A percentile compares a stretch with the other conserved stretches of the same genome.
Evolutionary conservation across 1,140 invertebrate species (phyloP).

Genomic region (Hesperophylax magnus): DNA sequence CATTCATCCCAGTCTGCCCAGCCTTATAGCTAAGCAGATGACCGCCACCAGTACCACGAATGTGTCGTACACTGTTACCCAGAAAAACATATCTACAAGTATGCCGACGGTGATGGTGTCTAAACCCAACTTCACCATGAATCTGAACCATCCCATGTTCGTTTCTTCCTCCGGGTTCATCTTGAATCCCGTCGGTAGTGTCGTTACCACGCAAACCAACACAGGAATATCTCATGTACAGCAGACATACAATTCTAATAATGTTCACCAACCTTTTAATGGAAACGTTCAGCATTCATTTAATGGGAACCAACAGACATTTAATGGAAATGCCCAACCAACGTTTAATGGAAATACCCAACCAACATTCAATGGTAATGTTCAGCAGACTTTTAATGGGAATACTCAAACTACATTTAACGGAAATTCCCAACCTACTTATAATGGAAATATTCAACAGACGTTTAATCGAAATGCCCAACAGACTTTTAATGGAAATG

Average conservation of each 20-base stretch:
- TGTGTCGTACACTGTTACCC: slow-evolving; percentile 49
- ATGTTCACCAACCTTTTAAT: background rate
- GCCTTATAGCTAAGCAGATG: slow-evolving; percentile 48
- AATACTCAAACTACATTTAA: too few relatives aligned
- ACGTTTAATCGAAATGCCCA: too few relatives aligned
- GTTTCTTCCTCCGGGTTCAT: slow-evolving; percentile 69
- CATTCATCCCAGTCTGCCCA: slow-evolving; percentile 58
- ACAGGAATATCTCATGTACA: slow-evolving; percentile 38
- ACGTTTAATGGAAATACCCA: too few relatives aligned
- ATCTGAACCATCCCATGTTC: slow-evolving; percentile 66
- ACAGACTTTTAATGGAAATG: too few relatives aligned
- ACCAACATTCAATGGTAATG: too few relatives aligned
- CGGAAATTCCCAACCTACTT: too few relatives aligned
- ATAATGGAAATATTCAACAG: too few relatives aligned
- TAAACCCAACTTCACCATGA: slow-evolving; percentile 67
- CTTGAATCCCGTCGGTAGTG: slow-evolving; percentile 69
- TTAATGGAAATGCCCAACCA: too few relatives aligned
- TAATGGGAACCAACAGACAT: too few relatives aligned
- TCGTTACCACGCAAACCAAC: slow-evolving; percentile 59
- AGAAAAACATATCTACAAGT: slow-evolving; percentile 46
- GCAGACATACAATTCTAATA: too few relatives aligned
- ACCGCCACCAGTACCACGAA: slow-evolving; percentile 39
- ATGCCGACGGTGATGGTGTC: slow-evolving; percentile 51
- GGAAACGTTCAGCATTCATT: too few relatives aligned
- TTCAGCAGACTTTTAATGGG: too few relatives aligned